Conservation (phyloP, 2,888 invertebrate genomes). For the Barypeithes pellucidus region DNA sequence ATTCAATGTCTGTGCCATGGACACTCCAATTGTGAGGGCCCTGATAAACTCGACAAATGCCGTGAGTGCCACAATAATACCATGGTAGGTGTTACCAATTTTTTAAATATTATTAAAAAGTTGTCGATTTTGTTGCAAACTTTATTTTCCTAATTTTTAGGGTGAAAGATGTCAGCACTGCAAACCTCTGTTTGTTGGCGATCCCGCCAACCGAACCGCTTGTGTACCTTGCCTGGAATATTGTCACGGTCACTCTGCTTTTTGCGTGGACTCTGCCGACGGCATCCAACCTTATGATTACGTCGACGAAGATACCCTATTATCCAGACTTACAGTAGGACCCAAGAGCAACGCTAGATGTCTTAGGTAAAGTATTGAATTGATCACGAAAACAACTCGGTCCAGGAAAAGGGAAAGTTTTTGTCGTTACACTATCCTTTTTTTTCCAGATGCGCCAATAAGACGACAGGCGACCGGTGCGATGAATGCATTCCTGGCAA, state of each 20-base stretch:
- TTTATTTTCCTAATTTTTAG: constrained; percentile 69
- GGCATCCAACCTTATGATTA: constrained; percentile 66
- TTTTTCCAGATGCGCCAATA: constrained; percentile 78
- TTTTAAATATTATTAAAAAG: background rate
- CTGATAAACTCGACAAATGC: constrained; percentile 87
- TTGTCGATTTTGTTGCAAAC: too few species aligned
- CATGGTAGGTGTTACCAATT: constrained; percentile 74
- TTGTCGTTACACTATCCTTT: background rate
- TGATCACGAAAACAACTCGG: background rate
- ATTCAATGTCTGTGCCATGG: constrained; percentile 96
- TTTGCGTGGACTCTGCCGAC: constrained; percentile 78
- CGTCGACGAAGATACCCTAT: constrained; percentile 57
- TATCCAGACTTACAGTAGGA: constrained; percentile 77
- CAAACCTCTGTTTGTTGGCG: constrained; percentile 91
- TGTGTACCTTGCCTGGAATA: constrained; percentile 92
- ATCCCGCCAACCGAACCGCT: constrained; percentile 87
- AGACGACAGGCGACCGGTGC: constrained; percentile 87
- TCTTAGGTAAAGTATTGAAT: constrained; percentile 70
- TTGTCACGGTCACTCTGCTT: constrained; percentile 90
- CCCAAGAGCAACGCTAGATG: constrained; percentile 85
- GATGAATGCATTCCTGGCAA: constrained; percentile 78
- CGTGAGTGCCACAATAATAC: constrained; percentile 92
- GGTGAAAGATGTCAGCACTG: constrained; percentile 95
- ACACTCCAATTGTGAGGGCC: constrained; percentile 92
- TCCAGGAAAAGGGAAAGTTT: too few species aligned